Conservation (phyloP, 2,888 invertebrate species). For the Cinara cedri region DNA sequence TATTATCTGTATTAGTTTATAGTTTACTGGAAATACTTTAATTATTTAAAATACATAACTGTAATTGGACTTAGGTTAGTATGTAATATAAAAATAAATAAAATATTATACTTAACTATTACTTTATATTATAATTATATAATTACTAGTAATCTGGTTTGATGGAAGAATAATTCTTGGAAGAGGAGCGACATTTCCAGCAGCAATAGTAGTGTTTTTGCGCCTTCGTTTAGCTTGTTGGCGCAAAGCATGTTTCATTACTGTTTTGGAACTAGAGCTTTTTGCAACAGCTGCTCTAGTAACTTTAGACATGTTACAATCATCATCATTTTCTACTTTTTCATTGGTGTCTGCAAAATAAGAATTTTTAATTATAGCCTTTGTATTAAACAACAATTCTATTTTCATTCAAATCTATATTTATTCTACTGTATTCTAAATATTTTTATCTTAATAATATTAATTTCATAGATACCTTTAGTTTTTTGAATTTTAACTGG, state of each 20-base stretch:
- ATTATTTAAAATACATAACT: too few relatives aligned
- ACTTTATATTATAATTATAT: neutral
- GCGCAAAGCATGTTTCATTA: conserved; percentile 77
- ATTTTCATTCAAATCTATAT: neutral
- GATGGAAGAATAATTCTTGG: conserved; percentile 69
- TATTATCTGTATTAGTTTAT: too few relatives aligned
- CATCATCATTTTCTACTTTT: conserved; percentile 38
- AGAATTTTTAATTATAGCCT: neutral
- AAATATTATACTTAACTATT: neutral
- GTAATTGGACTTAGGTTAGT: too few relatives aligned
- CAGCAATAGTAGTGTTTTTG: conserved; percentile 77
- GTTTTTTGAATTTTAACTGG: conserved; percentile 59
- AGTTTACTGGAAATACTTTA: too few relatives aligned
- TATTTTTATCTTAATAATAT: neutral
- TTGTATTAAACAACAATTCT: neutral
- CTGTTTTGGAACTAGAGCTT: conserved; percentile 68
- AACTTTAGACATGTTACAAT: conserved; percentile 59
- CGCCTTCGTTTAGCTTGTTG: conserved; percentile 78
- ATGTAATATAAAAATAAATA: too few relatives aligned
- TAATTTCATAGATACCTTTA: conserved; percentile 58
- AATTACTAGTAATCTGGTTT: conserved; percentile 52
- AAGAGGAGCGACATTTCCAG: conserved; percentile 68
- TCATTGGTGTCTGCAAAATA: conserved; percentile 48
- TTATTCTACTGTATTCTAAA: neutral
- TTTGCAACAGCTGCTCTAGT: conserved; percentile 49